Base-by-base conservation (phyloP, 2,888 invertebrate species). In the Heliothis peltigera region DNA sequence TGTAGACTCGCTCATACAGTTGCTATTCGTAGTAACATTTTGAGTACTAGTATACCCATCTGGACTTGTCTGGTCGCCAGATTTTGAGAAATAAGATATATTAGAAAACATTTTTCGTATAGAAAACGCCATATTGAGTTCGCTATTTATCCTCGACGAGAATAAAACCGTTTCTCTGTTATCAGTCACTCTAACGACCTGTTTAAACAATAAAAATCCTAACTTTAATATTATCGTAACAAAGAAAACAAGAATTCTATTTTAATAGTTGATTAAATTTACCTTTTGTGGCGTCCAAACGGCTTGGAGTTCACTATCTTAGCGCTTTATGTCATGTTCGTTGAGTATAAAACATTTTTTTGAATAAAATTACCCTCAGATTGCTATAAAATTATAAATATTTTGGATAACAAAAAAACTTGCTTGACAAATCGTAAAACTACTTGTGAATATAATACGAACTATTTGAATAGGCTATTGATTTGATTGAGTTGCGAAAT, bases 61-160 rank as follows among this genome's bases (percentile, higher is more conserved):
- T 55, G 57, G 25, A 59, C 25, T 39, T 39, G 54, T 51, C 63
- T 80, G 32, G 0, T 87, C 88, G 0, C 83, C 92, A 8, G 92
- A 81, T 75, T 93, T 93, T 21, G 93, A 88, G 68, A 95, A 95
- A 75, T 94, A 95, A 2, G 84, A 89, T 49, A 94, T 95, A 70
- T 93, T 94, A 5, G 93, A 93, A 56, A 94, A 83, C 86, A 95
- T 95, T 82, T 91, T 93, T 70, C 92, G 81, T 53, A 95, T 76
- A 3, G 95, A 92, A 82, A 94, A 95, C 88, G 94, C 92, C 95
- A 95, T 95, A 80, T 78, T 86, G 44, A 8, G 17, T 61, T 47
- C 52, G 43, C 47, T 62, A 21, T 21, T 39, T 49, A 15, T 55
- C 57, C 39, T 46, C 43, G 19, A 66, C 54, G 46, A 59, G 43